Evolutionary conservation across 2,797 vertebrate genomes (phyloP).

Genomic region (Hydrolagus colliei): DNA sequence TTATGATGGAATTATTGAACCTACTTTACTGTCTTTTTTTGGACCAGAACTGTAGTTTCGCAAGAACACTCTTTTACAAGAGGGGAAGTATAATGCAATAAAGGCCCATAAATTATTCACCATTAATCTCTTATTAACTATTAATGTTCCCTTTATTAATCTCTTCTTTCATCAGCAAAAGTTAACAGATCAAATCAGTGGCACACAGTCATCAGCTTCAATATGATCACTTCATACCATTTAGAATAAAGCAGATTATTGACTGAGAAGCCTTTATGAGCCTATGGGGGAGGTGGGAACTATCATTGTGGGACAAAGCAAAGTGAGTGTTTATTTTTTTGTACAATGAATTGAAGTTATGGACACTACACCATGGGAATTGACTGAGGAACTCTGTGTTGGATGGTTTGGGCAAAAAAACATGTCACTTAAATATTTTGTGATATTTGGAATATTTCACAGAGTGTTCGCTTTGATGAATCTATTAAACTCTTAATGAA

Average conservation of each 20-base stretch:
- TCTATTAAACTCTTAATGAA: too few relatives aligned
- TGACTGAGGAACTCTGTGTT: background rate
- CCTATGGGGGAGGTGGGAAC: background rate
- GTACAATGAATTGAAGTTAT: background rate
- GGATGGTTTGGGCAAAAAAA: too few relatives aligned
- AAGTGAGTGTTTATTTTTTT: background rate
- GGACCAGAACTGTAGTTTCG: background rate
- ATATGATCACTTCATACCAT: conserved; percentile 21
- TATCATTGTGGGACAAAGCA: background rate
- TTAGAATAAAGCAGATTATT: conserved; percentile 27
- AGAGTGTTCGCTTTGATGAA: too few relatives aligned
- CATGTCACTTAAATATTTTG: too few relatives aligned
- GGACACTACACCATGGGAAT: background rate
- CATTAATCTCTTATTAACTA: conserved; percentile 32
- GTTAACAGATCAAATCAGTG: conserved; percentile 26
- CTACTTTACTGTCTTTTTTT: background rate
- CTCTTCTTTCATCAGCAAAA: conserved; percentile 26
- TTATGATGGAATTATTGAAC: background rate
- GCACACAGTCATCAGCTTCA: conserved; percentile 27
- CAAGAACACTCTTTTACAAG: background rate
- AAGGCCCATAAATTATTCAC: conserved; percentile 30
- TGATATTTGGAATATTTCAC: too few relatives aligned
- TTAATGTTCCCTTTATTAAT: conserved; percentile 30
- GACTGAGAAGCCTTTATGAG: background rate
- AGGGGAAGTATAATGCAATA: conserved; percentile 1